Evolutionary conservation across 2,797 vertebrate genomes (phyloP), one percentile per base, ranked within the genome.

Genomic region (Sebastes vulpes): DNA sequence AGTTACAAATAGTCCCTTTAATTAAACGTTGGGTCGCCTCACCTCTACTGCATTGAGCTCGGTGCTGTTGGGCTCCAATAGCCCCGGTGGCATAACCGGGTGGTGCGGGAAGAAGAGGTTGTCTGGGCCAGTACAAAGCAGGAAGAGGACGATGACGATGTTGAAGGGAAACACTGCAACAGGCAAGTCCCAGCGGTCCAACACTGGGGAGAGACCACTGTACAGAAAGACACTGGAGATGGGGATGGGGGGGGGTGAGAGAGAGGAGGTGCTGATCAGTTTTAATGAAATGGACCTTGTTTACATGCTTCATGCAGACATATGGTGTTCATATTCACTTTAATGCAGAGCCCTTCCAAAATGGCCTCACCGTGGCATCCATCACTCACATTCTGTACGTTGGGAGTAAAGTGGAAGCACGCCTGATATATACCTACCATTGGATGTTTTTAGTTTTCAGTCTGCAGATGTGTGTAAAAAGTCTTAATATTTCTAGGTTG

Each of bases 141-240:
- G 92, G 88, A 94, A 97, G 31, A 96, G 87, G 29, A 93, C 3
- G 9, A 96, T 91, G 52, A 90, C 29, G 2, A 75, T 92, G 93
- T 97, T 97, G 77, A 97, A 97, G 61, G 95, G 96, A 72, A 94
- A 96, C 56, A 96, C 95, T 1, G 89, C 53, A 3, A 86, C 95
- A 1, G 95, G 95, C 64, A 96, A 52, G 78, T 95, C 91, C 95
- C 95, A 96, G 53, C 14, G 79, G 50, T 80, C 91, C 63, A 96
- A 60, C 50, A 96, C 16, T 0, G 92, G 26, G 2, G 88, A 69
- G 32, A 96, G 78, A n/a, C 92, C 92, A 69, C 94, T 94, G 81
- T 10, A 94, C 18, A 97, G 50, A 58, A 96, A 91, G 9, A 95
- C 93, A 65, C 96, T 96, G 83, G n/a, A 54, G 69, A 65, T 12